Evolutionary conservation across 2,888 invertebrate genomes (phyloP), one percentile per base, ranked within the genome.

Genomic region (Diaphora mendica): DNA sequence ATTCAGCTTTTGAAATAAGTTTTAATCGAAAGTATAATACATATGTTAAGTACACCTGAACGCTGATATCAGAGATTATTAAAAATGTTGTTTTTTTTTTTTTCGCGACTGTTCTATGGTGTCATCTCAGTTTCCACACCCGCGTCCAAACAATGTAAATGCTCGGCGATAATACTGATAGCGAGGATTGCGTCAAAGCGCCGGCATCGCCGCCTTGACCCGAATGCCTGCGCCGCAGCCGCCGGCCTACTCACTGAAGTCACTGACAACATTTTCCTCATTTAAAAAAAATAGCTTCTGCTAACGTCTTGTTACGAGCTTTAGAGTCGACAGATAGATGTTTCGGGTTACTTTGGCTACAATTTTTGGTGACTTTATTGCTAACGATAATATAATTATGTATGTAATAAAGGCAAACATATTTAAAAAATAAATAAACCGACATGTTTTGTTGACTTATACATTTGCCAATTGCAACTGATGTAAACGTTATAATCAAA

Each of bases 161-260:
- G 68, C 72, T 74, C 73, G 77, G 68, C 83, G 85, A 85, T 84
- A 86, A 78, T 79, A 70, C 79, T 78, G 83, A 82, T 85, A 86
- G 85, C 85, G 87, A 85, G 82, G 88, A 87, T 94, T 93, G 94
- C 93, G 93, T 93, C 92, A 92, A 83, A 81, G 86, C 82, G 80
- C 73, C 82, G 79, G 76, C 71, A 67, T 74, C 79, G 70, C 80
- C 87, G 91, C 94, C 94, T 94, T 94, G 94, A 94, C 94, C 94
- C 87, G 91, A 88, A 91, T 94, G 91, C 83, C 65, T 73, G 81
- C 62, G 65, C 74, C 79, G 76, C 79, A 73, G 78, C 79, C 76
- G 73, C 76, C 77, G 73, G 79, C 80, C 78, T 80, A 83, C 81
- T 81, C 78, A 77, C 86, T 82, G 68, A 77, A 83, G 80, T 81